Evolutionary conservation across 2,797 vertebrate species (phyloP), one percentile per base, ranked within the genome.

Genomic region (Falco concolor): DNA sequence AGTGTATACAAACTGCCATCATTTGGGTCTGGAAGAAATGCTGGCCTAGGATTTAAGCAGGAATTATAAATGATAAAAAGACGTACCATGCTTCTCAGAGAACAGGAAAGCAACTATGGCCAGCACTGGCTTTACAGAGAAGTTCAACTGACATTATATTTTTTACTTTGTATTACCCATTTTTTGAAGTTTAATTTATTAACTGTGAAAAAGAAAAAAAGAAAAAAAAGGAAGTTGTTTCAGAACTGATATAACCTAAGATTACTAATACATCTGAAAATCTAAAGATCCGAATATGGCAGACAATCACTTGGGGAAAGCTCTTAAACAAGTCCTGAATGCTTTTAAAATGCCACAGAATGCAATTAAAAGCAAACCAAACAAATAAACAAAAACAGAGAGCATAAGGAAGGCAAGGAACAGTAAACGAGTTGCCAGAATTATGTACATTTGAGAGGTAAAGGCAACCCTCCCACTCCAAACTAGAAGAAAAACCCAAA

Each of bases 1-100:
- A 99, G 98, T 0, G 99, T 99, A 92, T 99, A 99, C 64, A 99
- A 97, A 95, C 99, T 99, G 97, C 99, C 99, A 70, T 99, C 99
- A 2, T 99, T 99, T 53, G 99, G 99, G 96, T 99, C 99, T 1
- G 99, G 99, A 90, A 99, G 98, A 96, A 99, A 99, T 4, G 99
- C 99, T 5, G 99, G 99, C 96, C 99, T 99, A 95, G 92, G 92
- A 94, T 89, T 92, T 36, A 96, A 97, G 75, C 60, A 95, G 79
- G 52, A 79, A 38, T 82, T 83, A 63, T 21, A 89, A 91, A 72
- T 42, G 9, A 77, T 3, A 52, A 85, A 85, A 84, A 70, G 90
- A 82, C 5, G 9, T 15, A 45, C 34, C 63, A 47, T 34, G 77
- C n/a, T 89, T 69, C 63, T 90, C 83, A 70, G 56, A 76, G 38